A percentile compares a stretch with the other conserved stretches of the same genome.
phyloP scores from a whole-genome alignment of 2,113 vertebrate genomes.

The Platysternon megacephalum region DNA sequence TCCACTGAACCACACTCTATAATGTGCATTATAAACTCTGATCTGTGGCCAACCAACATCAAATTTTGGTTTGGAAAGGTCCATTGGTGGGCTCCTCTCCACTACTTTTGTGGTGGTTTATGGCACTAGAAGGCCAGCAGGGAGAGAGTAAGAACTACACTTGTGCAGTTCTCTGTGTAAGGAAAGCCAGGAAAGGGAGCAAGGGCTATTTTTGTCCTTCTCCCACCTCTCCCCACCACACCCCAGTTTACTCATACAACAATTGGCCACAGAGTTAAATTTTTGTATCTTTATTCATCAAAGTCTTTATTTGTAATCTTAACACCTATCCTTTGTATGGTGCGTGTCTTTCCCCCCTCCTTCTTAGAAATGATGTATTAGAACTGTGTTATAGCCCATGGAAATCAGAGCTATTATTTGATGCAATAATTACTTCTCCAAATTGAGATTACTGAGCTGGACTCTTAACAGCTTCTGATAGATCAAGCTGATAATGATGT shows the following conservation, averaged over 20 bases:
- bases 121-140: not conserved
- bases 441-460: not conserved
- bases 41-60: not conserved
- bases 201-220: not conserved
- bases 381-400: not conserved
- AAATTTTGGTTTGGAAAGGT: not conserved
- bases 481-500: not conserved
- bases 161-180: not conserved
- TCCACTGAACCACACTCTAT: not conserved
- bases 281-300: not conserved
- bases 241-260: not conserved
- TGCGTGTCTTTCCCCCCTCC: rapidly evolving
- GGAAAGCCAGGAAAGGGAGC: not conserved
- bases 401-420: conserved; percentile 4
- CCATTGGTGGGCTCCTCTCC: not conserved
- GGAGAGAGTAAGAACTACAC: not conserved
- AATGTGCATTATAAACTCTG: not conserved
- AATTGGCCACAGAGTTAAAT: rapidly evolving
- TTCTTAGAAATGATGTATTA: not conserved
- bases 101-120: not conserved
- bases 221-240: too few relatives aligned
- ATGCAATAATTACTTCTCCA: conserved; percentile 22
- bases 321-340: not conserved
- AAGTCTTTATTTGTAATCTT: not conserved
- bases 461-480: not conserved